Percentiles rank a stretch among this genome's conserved stretches.
These are phyloP conservation scores for Phyllopteryx taeniolatus DNA, from an alignment of 2,113 vertebrate genomes.

Conservation along the genomic window DNA sequence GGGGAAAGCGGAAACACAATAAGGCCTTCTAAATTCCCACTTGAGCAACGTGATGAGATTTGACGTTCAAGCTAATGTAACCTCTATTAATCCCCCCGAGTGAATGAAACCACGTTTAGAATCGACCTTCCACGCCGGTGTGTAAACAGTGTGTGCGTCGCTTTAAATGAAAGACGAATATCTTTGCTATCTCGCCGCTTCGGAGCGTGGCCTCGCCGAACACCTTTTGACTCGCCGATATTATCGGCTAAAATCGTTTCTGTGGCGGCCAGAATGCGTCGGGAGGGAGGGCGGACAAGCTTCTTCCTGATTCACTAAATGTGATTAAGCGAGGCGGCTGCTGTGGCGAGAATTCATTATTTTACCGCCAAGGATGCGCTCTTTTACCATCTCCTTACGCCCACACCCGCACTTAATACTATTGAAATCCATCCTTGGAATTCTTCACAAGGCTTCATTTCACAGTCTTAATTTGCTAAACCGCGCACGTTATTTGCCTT, in stretches of 20 bases:
- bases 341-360: slow-evolving; percentile 59
- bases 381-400: slow-evolving; percentile 13
- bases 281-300: slow-evolving; percentile 44
- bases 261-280: slow-evolving; percentile 49
- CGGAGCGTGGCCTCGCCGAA: slow-evolving; percentile 16
- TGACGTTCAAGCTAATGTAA: slow-evolving; percentile 35
- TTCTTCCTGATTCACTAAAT: slow-evolving; percentile 56
- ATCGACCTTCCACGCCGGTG: slow-evolving; percentile 13
- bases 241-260: slow-evolving; percentile 42
- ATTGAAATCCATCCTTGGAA: slow-evolving; percentile 26
- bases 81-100: slow-evolving; percentile 26
- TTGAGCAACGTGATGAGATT: slow-evolving; percentile 32
- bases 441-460: slow-evolving; percentile 28
- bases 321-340: slow-evolving; percentile 53
- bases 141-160: slow-evolving; percentile 5
- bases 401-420: slow-evolving; percentile 13
- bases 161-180: slow-evolving; percentile 48
- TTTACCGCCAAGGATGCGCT: slow-evolving; percentile 38
- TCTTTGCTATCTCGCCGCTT: slow-evolving; percentile 16
- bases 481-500: background rate
- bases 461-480: slow-evolving; percentile 19
- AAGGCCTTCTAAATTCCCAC: slow-evolving; percentile 52
- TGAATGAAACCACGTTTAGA: background rate
- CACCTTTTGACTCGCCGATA: slow-evolving; percentile 44
- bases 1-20: slow-evolving; percentile 18